Conservation (phyloP, 2,797 vertebrate genomes). For the Paguma larvata region DNA sequence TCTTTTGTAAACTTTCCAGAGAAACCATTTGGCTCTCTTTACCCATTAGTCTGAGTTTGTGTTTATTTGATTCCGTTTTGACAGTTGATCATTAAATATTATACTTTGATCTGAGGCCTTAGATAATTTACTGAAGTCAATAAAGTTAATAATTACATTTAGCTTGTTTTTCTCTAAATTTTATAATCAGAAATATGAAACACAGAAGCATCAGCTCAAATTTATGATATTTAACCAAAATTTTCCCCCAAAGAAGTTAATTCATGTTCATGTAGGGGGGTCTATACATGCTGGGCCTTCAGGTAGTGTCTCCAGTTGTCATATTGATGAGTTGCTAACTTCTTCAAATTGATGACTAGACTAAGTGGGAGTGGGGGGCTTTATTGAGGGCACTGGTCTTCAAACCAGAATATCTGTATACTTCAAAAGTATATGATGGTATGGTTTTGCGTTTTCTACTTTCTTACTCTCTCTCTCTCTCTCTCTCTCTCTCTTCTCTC, state of each 20-base stretch:
- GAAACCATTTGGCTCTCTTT: background rate
- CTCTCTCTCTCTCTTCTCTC: no score
- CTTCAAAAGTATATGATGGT: background rate
- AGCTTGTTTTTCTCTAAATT: conserved; percentile 33
- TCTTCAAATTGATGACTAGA: background rate
- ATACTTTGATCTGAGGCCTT: background rate
- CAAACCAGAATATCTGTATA: background rate
- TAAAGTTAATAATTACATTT: conserved; percentile 17
- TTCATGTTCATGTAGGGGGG: background rate
- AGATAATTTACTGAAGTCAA: background rate
- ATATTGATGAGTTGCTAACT: background rate
- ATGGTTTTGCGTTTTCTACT: background rate
- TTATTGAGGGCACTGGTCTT: background rate
- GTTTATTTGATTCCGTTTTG: background rate
- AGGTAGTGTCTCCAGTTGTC: background rate
- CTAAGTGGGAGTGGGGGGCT: background rate
- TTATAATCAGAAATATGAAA: background rate
- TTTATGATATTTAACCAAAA: background rate
- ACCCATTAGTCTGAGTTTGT: background rate
- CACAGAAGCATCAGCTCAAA: background rate
- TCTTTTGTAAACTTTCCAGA: conserved; percentile 50
- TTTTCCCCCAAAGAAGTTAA: background rate
- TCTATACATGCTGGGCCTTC: background rate
- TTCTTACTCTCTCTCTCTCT: background rate
- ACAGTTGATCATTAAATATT: background rate